Percentiles rank a stretch among this genome's conserved stretches.
These are phyloP conservation scores for Microplitis mediator DNA, from an alignment of 1,140 invertebrate species.

Conservation along the genomic window DNA sequence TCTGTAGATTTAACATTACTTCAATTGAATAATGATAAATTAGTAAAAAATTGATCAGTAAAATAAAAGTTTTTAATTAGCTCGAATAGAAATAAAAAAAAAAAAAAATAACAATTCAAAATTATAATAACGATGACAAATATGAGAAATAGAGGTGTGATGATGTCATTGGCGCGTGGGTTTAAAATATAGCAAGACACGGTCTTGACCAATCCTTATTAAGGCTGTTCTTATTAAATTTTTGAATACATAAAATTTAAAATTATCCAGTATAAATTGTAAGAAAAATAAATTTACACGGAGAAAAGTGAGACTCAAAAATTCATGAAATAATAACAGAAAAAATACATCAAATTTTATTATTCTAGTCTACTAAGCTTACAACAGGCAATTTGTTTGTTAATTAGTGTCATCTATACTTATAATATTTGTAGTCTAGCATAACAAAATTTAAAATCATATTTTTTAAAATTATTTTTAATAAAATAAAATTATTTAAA, in stretches of 20 bases:
- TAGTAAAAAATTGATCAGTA: neutral
- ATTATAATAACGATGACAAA: slow-evolving; percentile 35
- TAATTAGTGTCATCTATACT: too few species aligned
- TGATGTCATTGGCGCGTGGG: slow-evolving; percentile 45
- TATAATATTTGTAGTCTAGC: too few species aligned
- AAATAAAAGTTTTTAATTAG: neutral
- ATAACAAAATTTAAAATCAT: too few species aligned
- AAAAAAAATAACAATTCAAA: slow-evolving; percentile 31
- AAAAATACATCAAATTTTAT: too few species aligned
- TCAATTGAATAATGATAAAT: neutral
- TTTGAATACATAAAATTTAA: neutral
- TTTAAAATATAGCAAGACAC: slow-evolving; percentile 43
- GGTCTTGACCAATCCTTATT: slow-evolving; percentile 27
- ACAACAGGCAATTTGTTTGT: too few species aligned
- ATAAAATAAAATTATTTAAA: too few species aligned
- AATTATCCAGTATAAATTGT: neutral
- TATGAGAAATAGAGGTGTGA: slow-evolving; percentile 34
- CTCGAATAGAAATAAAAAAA: slow-evolving; percentile 21
- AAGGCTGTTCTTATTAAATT: neutral
- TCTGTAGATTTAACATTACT: neutral
- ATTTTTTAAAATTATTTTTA: too few species aligned
- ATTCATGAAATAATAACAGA: too few species aligned
- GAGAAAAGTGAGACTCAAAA: neutral
- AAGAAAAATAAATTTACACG: neutral
- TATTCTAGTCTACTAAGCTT: too few species aligned